Base-by-base conservation (phyloP, 2,888 invertebrate species). In the Melanophora roralis region DNA sequence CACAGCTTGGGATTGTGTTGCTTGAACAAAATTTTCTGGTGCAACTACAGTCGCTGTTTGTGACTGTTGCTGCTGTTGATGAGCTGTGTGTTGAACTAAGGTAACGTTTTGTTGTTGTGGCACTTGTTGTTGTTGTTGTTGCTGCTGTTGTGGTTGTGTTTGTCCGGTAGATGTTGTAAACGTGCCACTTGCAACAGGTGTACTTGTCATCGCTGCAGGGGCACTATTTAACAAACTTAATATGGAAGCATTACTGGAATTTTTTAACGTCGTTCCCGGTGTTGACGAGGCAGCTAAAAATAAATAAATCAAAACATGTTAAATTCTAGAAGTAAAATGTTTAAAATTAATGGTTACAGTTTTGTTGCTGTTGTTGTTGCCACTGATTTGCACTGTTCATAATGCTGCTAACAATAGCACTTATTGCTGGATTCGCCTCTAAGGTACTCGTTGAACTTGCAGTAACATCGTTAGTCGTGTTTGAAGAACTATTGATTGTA, bases 301-400 rank as follows among this genome's bases (percentile, higher is more conserved):
- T 55, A 16, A 16, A 16, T 57, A 36, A 64, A 23, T 71, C 62
- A 4, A 32, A 53, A 38, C 9, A 40, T 14, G 14, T 49, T 21
- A 5, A 23, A 12, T n/a, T 21, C 4, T 36, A 7, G 14, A 16
- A 27, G 6, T 55, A 12, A 62, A 12, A 23, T 4, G 7, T n/a
- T 38, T 19, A 57, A 3, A 40, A 16, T 36, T 12, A 11, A 45
- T 21, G 72, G 64, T 82, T 79, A 83, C 84, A 67, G 9, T 71
- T 80, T 60, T 82, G 81, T 51, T 78, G 84, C 27, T 89, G 88
- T 83, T 93, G 93, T 86, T 94, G 94, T 88, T 94, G 94, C 88
- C 94, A 95, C 87, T 95, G 95, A 88, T 95, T 95, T 47, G 94
- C 94, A 8, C 94, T 94, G 87, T 95, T 95, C 94, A 95, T 95